phyloP scores from a whole-genome alignment of 1,140 invertebrate genomes.

The Aradophagus sp. region DNA sequence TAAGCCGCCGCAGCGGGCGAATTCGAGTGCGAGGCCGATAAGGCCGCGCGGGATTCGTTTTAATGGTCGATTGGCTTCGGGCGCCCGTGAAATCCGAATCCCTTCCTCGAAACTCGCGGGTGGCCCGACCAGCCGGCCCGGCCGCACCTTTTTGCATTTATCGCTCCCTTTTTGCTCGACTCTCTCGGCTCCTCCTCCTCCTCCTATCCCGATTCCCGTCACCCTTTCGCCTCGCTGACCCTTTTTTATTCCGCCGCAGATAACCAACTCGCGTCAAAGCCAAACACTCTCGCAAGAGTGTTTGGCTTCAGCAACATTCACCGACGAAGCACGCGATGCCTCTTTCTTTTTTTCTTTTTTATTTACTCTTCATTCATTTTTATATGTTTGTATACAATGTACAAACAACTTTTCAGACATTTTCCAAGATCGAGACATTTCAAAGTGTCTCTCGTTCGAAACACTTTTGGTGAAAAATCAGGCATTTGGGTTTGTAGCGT shows the following conservation, averaged over 20 bases:
- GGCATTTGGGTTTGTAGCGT: too few relatives aligned
- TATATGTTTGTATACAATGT: too few relatives aligned
- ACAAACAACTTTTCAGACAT: too few relatives aligned
- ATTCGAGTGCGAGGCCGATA: conserved; percentile 41
- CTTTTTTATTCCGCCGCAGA: conserved; percentile 27
- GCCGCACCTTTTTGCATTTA: conserved; percentile 43
- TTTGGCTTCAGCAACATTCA: too few relatives aligned
- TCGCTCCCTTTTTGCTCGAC: conserved; percentile 18
- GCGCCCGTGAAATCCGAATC: conserved; percentile 32
- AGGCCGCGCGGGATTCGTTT: conserved; percentile 35
- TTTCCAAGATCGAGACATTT: too few relatives aligned
- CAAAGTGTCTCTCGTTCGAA: too few relatives aligned
- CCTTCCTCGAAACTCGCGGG: conserved; percentile 27
- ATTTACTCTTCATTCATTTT: too few relatives aligned
- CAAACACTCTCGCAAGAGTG: too few relatives aligned
- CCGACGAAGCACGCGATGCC: too few relatives aligned
- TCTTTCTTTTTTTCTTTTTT: too few relatives aligned
- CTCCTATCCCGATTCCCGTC: conserved; percentile 6
- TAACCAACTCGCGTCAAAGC: conserved; percentile 33
- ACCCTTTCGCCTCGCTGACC: conserved; percentile 22
- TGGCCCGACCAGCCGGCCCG: conserved; percentile 27
- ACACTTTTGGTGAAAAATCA: too few relatives aligned
- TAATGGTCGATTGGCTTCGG: conserved; percentile 39
- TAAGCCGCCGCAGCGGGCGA: conserved; percentile 25
- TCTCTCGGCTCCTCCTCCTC: background rate